Percentiles rank a stretch among this genome's conserved stretches.
phyloP scores from a whole-genome alignment of 1,140 invertebrate species.

The Globodera rostochiensis region DNA sequence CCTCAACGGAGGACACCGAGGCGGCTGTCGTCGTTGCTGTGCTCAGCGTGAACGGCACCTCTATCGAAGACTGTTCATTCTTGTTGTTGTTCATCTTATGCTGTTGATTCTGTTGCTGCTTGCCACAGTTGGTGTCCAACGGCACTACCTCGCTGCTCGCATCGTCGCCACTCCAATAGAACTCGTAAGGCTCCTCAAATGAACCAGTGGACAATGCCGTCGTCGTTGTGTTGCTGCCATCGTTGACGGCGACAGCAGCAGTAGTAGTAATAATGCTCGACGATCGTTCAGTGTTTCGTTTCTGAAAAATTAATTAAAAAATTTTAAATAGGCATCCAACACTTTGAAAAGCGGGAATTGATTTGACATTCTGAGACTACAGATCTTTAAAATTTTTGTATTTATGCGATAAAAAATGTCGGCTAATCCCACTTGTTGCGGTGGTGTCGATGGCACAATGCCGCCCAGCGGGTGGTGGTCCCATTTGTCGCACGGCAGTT shows the following conservation, averaged over 20 bases:
- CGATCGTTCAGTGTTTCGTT: background rate
- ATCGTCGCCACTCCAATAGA: constrained; percentile 36
- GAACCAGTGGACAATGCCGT: constrained; percentile 10
- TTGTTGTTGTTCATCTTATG: background rate
- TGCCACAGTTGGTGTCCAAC: background rate
- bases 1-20: constrained; percentile 27
- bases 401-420: no score
- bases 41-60: background rate
- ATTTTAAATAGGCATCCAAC: background rate
- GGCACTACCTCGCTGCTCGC: constrained; percentile 4
- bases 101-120: background rate
- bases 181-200: constrained; percentile 36
- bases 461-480: background rate
- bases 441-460: constrained; percentile 16
- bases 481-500: constrained; percentile 1
- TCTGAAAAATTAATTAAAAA: background rate
- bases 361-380: no score
- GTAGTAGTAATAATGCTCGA: background rate
- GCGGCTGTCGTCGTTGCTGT: constrained; percentile 4
- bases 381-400: no score
- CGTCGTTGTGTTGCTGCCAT: constrained; percentile 1
- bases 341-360: no score
- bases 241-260: background rate
- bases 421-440: background rate
- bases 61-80: background rate